These are phyloP conservation scores for Antidorcas marsupialis DNA, from an alignment of 2,113 vertebrate species.

Conservation along the genomic window DNA sequence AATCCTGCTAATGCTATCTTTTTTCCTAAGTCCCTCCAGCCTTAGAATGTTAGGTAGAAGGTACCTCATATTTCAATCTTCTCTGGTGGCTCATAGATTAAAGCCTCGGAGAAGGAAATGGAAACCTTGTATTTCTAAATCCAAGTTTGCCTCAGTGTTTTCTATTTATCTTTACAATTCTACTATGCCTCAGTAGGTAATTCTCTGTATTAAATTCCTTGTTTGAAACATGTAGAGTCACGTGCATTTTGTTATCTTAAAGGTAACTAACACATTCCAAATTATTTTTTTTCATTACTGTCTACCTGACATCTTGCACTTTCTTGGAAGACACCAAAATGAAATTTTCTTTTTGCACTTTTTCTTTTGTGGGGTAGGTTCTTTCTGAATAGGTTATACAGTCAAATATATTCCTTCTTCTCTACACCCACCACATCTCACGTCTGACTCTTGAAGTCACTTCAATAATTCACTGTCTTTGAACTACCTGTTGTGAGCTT, in stretches of 20 bases:
- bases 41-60: background rate
- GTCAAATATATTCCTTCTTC: background rate
- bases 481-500: background rate
- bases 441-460: background rate
- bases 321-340: background rate
- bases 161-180: background rate
- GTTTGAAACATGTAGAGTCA: background rate
- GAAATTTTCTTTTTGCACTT: background rate
- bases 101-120: too few species aligned
- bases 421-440: background rate
- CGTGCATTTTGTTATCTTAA: background rate
- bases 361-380: background rate
- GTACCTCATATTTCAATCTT: background rate
- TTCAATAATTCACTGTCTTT: background rate
- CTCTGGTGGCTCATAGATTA: too few species aligned
- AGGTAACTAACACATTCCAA: background rate
- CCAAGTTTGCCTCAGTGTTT: background rate
- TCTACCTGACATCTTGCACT: background rate
- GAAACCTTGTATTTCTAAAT: background rate
- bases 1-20: background rate
- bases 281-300: background rate
- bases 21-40: fast-evolving
- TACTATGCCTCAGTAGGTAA: background rate
- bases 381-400: background rate
- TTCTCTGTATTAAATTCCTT: background rate